phyloP scores from a whole-genome alignment of 2,888 invertebrate species.

The Drosophila nr. fundita region DNA sequence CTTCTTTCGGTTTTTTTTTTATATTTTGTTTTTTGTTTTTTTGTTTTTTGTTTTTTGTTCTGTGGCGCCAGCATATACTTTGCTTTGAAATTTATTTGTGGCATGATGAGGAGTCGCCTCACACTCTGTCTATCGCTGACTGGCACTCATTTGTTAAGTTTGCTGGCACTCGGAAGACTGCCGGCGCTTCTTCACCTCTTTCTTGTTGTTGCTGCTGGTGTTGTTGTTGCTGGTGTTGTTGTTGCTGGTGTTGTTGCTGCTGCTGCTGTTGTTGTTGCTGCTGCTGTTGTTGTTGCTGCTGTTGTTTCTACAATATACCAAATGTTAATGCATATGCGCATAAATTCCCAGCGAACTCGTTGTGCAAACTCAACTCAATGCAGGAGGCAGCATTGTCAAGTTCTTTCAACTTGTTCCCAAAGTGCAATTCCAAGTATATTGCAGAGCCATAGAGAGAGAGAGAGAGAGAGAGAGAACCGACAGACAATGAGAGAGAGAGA shows the following conservation, averaged over 20 bases:
- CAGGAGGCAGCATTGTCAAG: conserved; percentile 32
- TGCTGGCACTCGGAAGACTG: conserved; percentile 23
- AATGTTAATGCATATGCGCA: conserved; percentile 75
- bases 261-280: not conserved
- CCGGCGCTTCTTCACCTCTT: not conserved
- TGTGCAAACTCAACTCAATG: conserved; percentile 16
- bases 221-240: not conserved
- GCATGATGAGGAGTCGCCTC: conserved; percentile 24
- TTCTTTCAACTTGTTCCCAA: conserved; percentile 2
- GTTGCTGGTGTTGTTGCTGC: not conserved
- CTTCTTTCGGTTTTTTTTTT: not conserved
- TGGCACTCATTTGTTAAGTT: conserved; percentile 71
- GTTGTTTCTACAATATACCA: conserved; percentile 39
- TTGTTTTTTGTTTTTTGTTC: conserved; percentile 7
- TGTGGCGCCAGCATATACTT: conserved; percentile 52
- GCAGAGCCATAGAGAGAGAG: not conserved
- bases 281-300: not conserved
- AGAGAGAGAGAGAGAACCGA: not conserved
- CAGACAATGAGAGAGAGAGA: not conserved
- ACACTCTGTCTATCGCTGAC: not conserved
- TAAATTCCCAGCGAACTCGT: conserved; percentile 53
- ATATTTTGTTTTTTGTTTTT: not conserved
- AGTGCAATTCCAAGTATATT: conserved; percentile 26
- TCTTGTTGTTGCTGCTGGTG: not conserved
- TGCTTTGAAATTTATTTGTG: conserved; percentile 31